Evolutionary conservation across 2,113 vertebrate species (phyloP), one percentile per base, ranked within the genome.

Genomic region (Oncorhynchus kisutch): DNA sequence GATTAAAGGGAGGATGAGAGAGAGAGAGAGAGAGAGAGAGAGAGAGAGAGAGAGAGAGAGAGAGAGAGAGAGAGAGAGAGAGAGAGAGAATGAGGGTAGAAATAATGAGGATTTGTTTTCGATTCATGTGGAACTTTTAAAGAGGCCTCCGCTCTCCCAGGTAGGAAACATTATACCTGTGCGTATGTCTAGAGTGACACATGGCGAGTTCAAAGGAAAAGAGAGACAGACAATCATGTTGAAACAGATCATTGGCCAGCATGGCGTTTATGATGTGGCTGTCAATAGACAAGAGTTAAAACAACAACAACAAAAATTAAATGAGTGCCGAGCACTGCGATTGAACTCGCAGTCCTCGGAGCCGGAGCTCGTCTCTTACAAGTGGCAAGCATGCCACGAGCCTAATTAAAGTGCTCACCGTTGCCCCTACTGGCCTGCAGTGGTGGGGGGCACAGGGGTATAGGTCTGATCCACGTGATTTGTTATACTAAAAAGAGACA

Each of bases 231-330:
- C 87, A 83, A 82, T 90, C 86, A 86, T 68, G 74, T 83, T 85
- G 79, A 88, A 91, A 89, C 76, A 86, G 82, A 89, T 89, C 86
- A 91, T 88, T 90, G 88, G 85, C 76, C 78, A 73, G 77, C 77
- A 76, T 78, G 48, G 77, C 78, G 49, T 86, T 87, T 78, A 81
- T 86, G 88, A 89, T 85, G 84, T 82, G 84, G 80, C 84, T 82
- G 86, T 88, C 81, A 89, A 75, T 82, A 69, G 78, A 69, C 80
- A 45, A 11, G 39, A 45, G 34, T 39, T 39, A 39, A 39, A 34
- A 39, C 7, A 39, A 34, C 34, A 34, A 34, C 31, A 34, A 34
- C 31, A 34, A 34, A 6, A 34, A 34, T 34, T 0, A 2, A 34
- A 34, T 34, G 34, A 34, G 34, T 34, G 34, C 34, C 6, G 7